Percentiles rank a stretch among this genome's conserved stretches.
These are phyloP conservation scores for Petrocephalus schoutedeni DNA, from an alignment of 2,797 vertebrate genomes.

Conservation along the genomic window DNA sequence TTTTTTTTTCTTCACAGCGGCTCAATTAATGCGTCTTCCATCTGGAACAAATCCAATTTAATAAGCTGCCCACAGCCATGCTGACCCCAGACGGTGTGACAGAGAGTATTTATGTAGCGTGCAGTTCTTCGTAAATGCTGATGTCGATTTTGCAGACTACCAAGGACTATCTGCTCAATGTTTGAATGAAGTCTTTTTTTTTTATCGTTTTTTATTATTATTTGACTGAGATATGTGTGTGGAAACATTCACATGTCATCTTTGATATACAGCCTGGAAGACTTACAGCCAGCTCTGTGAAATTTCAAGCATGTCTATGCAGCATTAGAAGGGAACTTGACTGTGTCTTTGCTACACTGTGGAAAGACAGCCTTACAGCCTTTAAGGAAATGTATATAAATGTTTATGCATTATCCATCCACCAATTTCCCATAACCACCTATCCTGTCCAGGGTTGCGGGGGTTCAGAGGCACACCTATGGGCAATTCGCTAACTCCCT, in stretches of 20 bases:
- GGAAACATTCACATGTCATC: background rate
- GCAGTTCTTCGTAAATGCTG: conserved; percentile 37
- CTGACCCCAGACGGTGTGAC: conserved; percentile 36
- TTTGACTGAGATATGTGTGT: background rate
- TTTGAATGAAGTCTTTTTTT: too few species aligned
- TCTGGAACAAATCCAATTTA: conserved; percentile 51
- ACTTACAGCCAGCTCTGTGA: background rate
- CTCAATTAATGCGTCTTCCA: conserved; percentile 62
- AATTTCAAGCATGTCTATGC: background rate
- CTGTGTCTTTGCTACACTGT: background rate
- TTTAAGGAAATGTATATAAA: background rate
- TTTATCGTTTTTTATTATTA: background rate
- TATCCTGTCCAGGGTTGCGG: too few species aligned
- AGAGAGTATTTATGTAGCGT: conserved; percentile 9
- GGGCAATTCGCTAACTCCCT: background rate
- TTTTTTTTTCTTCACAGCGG: conserved; percentile 42
- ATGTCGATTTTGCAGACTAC: background rate
- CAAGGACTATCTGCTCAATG: background rate
- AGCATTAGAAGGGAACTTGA: conserved; percentile 10
- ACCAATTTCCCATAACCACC: too few species aligned
- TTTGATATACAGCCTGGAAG: conserved; percentile 1
- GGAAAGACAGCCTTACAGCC: conserved; percentile 1
- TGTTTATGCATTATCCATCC: background rate
- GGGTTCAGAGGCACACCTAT: too few species aligned
- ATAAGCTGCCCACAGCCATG: conserved; percentile 58